These are phyloP conservation scores for Macrotus californicus DNA, from an alignment of 2,113 vertebrate genomes.

Conservation along the genomic window DNA sequence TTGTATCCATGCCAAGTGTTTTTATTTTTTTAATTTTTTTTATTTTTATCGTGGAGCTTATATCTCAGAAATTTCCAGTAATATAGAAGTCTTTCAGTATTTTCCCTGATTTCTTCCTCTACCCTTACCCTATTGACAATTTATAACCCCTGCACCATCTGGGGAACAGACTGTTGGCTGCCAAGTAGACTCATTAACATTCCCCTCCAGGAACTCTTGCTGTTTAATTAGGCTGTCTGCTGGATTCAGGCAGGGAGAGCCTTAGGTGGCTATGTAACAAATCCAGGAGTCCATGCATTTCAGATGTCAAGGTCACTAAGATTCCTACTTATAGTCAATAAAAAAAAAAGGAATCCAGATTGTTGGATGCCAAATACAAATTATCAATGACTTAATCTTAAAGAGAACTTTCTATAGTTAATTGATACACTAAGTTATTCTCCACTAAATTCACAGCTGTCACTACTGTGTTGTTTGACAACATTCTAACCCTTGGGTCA, in stretches of 20 bases:
- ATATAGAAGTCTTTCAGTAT: constrained; percentile 27
- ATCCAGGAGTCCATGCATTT: constrained; percentile 63
- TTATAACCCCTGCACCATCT: constrained; percentile 71
- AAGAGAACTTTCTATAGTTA: constrained; percentile 34
- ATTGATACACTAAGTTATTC: constrained; percentile 34
- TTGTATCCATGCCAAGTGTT: neutral
- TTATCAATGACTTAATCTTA: constrained; percentile 42
- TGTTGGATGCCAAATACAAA: neutral
- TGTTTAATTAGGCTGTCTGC: constrained; percentile 58
- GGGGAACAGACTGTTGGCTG: constrained; percentile 60
- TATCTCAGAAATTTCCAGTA: constrained; percentile 22
- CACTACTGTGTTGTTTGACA: neutral
- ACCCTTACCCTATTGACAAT: constrained; percentile 56
- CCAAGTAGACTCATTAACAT: constrained; percentile 74
- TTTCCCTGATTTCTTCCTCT: neutral
- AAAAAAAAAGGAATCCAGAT: neutral
- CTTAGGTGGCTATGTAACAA: constrained; percentile 65
- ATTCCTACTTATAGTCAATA: constrained; percentile 22
- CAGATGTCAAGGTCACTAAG: constrained; percentile 70
- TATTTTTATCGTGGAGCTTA: neutral
- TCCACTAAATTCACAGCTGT: constrained; percentile 40
- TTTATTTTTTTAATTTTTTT: neutral
- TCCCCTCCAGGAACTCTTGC: constrained; percentile 51
- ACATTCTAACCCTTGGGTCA: constrained; percentile 36
- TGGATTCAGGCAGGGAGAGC: constrained; percentile 59